Conservation (phyloP, 2,888 invertebrate species). For the Bursaphelenchus okinawaensis region DNA sequence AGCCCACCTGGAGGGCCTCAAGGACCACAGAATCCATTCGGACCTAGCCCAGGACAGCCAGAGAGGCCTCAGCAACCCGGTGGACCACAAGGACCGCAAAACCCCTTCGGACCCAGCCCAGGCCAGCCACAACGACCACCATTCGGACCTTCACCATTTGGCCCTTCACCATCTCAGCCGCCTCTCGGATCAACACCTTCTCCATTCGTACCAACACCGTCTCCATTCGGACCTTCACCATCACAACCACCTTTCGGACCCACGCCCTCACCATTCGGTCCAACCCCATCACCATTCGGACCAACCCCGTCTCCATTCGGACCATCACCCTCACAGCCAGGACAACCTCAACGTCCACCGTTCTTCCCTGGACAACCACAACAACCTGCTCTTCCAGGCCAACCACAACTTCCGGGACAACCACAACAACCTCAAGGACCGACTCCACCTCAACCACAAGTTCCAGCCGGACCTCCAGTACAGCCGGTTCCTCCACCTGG, state of each 20-base stretch:
- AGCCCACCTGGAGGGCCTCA: neutral
- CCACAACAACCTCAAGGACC: conserved; percentile 17
- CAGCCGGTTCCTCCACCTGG: conserved; percentile 17
- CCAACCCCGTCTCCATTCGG: conserved; percentile 3
- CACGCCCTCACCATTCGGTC: neutral
- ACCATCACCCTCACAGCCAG: conserved; percentile 5
- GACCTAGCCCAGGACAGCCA: neutral
- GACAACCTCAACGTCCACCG: conserved; percentile 19
- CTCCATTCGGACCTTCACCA: conserved; percentile 1
- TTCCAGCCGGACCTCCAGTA: conserved; percentile 6
- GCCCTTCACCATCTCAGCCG: neutral
- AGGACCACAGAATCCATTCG: neutral
- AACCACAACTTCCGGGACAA: conserved; percentile 22
- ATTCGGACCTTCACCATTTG: neutral
- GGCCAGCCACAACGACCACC: neutral
- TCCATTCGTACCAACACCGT: neutral
- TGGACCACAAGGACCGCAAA: neutral
- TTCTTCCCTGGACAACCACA: conserved; percentile 16
- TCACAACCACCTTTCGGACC: neutral
- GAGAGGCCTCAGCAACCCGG: neutral
- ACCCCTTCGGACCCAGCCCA: neutral
- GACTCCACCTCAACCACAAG: conserved; percentile 14
- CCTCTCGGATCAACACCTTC: neutral
- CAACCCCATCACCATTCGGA: neutral
- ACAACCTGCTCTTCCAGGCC: neutral